Conservation (phyloP, 2,888 invertebrate genomes). For the Chrysolina americana region DNA sequence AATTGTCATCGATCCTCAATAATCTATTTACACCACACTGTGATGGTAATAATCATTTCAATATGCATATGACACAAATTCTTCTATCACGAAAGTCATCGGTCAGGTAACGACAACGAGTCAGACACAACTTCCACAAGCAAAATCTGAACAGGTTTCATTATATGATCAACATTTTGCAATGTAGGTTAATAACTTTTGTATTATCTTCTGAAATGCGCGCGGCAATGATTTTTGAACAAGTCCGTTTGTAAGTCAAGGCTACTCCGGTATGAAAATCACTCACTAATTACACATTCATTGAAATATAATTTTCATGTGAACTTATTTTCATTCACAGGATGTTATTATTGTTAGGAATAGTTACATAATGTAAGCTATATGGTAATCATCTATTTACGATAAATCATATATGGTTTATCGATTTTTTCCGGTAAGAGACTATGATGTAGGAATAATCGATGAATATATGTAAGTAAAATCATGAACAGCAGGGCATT, state of each 20-base stretch:
- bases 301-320: slow-evolving; percentile 54
- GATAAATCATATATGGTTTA: slow-evolving; percentile 31
- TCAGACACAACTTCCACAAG: slow-evolving; percentile 32
- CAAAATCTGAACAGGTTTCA: slow-evolving; percentile 48
- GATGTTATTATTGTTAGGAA: slow-evolving; percentile 55
- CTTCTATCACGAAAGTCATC: slow-evolving; percentile 9
- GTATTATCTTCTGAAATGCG: slow-evolving; percentile 50
- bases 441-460: background rate
- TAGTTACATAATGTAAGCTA: slow-evolving; percentile 50
- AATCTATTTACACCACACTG: background rate
- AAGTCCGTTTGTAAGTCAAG: slow-evolving; percentile 51
- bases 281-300: slow-evolving; percentile 49
- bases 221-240: slow-evolving; percentile 42
- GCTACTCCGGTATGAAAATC: slow-evolving; percentile 48
- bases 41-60: background rate
- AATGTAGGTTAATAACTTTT: slow-evolving; percentile 58
- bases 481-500: background rate
- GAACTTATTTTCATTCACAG: slow-evolving; percentile 57
- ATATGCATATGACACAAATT: background rate
- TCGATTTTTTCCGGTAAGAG: slow-evolving; percentile 22
- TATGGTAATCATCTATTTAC: slow-evolving; percentile 38
- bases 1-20: background rate
- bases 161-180: slow-evolving; percentile 47
- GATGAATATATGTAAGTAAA: background rate
- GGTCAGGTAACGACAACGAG: background rate